phyloP scores from a whole-genome alignment of 64 coral and sea anemone genomes.

The Exaiptasia diaphana region DNA sequence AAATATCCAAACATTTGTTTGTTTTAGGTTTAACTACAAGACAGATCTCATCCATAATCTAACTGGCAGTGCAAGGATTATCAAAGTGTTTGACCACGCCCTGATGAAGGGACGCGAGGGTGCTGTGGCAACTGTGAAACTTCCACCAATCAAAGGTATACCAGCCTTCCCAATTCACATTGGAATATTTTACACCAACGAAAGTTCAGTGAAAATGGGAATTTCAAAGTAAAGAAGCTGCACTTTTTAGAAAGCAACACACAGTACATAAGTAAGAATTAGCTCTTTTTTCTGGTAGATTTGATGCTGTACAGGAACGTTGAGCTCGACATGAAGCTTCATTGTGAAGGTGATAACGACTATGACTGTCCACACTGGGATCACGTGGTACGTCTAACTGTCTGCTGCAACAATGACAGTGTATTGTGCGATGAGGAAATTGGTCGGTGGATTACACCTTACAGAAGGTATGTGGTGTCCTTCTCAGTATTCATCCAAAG shows the following conservation, averaged over 20 bases:
- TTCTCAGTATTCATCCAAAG: too few species aligned
- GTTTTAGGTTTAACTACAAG: constrained; percentile 94
- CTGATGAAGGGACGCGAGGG: constrained; percentile 80
- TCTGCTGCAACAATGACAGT: constrained; percentile 78
- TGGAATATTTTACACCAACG: neutral
- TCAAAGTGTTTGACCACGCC: constrained; percentile 84
- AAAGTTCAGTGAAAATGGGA: neutral
- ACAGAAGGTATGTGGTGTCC: constrained; percentile 94
- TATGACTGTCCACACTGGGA: constrained; percentile 97
- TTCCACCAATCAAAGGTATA: constrained; percentile 74
- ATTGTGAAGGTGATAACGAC: constrained; percentile 72
- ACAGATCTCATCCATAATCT: constrained; percentile 84
- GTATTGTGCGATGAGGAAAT: constrained; percentile 82
- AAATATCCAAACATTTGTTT: neutral
- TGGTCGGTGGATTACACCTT: constrained; percentile 94
- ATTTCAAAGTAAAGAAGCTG: neutral
- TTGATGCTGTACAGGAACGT: constrained; percentile 90
- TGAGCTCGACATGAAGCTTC: constrained; percentile 86
- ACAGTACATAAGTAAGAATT: neutral
- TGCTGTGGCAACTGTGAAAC: constrained; percentile 41
- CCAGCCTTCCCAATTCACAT: neutral
- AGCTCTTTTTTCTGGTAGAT: constrained; percentile 28
- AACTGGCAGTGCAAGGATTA: constrained; percentile 84
- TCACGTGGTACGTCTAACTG: constrained; percentile 83
- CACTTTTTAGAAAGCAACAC: neutral